Conservation (phyloP, 2,797 vertebrate genomes). For the Galagoides demidoff region DNA sequence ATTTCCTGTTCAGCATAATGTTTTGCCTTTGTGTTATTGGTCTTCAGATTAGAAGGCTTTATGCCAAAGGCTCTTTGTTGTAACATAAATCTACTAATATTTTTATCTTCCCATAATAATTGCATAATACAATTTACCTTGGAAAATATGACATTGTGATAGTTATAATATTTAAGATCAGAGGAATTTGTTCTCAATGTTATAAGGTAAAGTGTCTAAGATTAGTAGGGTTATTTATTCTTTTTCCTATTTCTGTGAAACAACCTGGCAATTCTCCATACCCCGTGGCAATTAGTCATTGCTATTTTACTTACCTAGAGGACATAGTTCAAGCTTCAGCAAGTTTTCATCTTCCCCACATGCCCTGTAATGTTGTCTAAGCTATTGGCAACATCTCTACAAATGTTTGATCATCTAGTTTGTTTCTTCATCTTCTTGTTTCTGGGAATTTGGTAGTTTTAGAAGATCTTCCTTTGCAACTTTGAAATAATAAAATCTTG, state of each 20-base stretch:
- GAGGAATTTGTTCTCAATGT: neutral
- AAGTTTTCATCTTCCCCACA: constrained; percentile 37
- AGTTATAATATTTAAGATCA: neutral
- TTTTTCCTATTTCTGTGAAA: neutral
- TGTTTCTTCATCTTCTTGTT: constrained; percentile 24
- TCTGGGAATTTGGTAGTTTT: constrained; percentile 40
- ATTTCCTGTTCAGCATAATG: neutral
- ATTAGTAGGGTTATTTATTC: neutral
- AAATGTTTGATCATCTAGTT: neutral
- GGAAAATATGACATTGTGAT: neutral
- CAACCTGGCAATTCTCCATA: neutral
- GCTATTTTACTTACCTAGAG: constrained; percentile 39
- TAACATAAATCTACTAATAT: neutral
- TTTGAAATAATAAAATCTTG: neutral
- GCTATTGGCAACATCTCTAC: constrained; percentile 26
- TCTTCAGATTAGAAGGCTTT: neutral
- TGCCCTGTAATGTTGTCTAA: neutral
- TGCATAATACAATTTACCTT: neutral
- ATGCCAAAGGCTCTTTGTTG: neutral
- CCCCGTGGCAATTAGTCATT: constrained; percentile 66
- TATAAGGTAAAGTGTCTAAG: neutral
- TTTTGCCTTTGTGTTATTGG: neutral
- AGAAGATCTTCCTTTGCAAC: neutral
- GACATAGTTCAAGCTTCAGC: constrained; percentile 61
- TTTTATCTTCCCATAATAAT: neutral